Percentiles rank a stretch among this genome's conserved stretches.
phyloP scores from a whole-genome alignment of 2,888 invertebrate species.

The Trichogramma evanescens region DNA sequence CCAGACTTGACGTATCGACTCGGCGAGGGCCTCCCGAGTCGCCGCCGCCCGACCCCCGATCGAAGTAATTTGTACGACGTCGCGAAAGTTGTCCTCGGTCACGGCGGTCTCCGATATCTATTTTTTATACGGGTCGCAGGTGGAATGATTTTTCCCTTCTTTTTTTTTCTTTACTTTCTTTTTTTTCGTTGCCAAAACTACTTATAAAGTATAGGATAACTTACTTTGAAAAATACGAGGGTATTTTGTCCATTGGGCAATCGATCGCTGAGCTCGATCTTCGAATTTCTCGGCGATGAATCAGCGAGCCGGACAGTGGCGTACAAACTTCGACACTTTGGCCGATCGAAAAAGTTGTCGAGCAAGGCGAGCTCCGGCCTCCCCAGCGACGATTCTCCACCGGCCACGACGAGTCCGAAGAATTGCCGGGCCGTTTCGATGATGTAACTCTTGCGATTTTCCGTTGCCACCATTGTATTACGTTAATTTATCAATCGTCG shows the following conservation, averaged over 20 bases:
- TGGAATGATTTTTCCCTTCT: neutral
- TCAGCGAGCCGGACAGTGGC: conserved; percentile 23
- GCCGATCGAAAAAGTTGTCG: conserved; percentile 37
- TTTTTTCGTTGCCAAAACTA: neutral
- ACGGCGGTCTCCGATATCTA: conserved; percentile 32
- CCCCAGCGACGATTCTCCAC: conserved; percentile 21
- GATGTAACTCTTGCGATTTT: conserved; percentile 34
- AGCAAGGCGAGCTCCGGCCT: conserved; percentile 29
- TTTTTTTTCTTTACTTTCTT: too few species aligned
- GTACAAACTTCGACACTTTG: conserved; percentile 37
- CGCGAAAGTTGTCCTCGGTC: conserved; percentile 41
- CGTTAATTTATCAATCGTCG: neutral
- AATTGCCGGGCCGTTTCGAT: conserved; percentile 40
- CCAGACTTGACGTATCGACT: conserved; percentile 43
- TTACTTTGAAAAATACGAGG: conserved; percentile 43
- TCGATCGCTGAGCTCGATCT: conserved; percentile 33
- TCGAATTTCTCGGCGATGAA: neutral
- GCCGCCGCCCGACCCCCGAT: conserved; percentile 34
- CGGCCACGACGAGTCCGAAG: conserved; percentile 28
- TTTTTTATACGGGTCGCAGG: neutral
- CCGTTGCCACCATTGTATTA: conserved; percentile 29
- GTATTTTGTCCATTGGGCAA: conserved; percentile 33
- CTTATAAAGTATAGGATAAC: neutral
- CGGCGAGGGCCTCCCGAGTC: conserved; percentile 28
- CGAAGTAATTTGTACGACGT: conserved; percentile 39